These are phyloP conservation scores for Himalopsyche phryganea DNA, from an alignment of 1,140 invertebrate genomes.

Conservation along the genomic window DNA sequence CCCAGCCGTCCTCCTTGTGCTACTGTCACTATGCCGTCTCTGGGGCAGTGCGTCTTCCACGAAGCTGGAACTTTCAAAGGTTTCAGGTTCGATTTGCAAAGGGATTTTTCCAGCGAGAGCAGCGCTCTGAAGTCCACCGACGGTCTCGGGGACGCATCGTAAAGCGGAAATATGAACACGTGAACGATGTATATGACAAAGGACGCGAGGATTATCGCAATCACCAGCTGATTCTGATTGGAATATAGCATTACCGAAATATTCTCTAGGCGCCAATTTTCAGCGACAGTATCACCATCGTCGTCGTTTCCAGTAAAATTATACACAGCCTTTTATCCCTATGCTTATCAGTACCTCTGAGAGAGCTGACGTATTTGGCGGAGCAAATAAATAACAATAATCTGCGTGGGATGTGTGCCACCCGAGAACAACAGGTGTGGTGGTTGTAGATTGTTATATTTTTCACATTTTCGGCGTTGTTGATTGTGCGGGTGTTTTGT, in stretches of 20 bases:
- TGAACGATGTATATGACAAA: constrained; percentile 59
- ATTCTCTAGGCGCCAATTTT: not conserved
- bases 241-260: constrained; percentile 43
- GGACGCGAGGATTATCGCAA: constrained; percentile 56
- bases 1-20: constrained; percentile 59
- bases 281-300: too few species aligned
- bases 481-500: too few species aligned
- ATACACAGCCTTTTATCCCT: too few species aligned
- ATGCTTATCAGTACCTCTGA: too few species aligned
- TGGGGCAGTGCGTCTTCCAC: constrained; percentile 39
- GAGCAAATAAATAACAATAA: too few species aligned
- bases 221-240: constrained; percentile 57
- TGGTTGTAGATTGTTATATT: not conserved
- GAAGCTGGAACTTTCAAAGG: constrained; percentile 39
- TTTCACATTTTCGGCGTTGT: constrained; percentile 3
- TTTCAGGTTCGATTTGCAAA: constrained; percentile 52
- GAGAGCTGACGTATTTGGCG: too few species aligned
- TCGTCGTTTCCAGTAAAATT: too few species aligned
- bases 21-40: constrained; percentile 55
- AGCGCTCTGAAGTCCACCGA: constrained; percentile 42
- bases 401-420: too few species aligned
- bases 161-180: constrained; percentile 61
- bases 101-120: constrained; percentile 53
- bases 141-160: constrained; percentile 48
- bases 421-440: not conserved